A percentile compares a stretch with the other conserved stretches of the same genome.
These are phyloP conservation scores for Drosophila sechellia DNA, from an alignment of 1,140 invertebrate genomes.

Conservation along the genomic window DNA sequence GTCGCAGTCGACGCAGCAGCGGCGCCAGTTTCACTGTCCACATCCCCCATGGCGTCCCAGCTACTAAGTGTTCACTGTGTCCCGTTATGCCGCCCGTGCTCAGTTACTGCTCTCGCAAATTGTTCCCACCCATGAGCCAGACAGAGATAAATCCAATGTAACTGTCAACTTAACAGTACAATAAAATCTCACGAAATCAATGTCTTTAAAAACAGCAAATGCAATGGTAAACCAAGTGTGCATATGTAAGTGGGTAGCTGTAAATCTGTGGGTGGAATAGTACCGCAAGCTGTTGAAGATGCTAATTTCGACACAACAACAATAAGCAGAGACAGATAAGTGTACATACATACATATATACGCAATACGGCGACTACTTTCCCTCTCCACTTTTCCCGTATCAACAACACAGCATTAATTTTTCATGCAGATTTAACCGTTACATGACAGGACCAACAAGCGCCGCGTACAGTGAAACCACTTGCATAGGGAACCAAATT, in stretches of 20 bases:
- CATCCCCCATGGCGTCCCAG: constrained; percentile 39
- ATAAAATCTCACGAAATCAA: neutral
- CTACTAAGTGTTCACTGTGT: constrained; percentile 22
- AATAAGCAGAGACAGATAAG: constrained; percentile 6
- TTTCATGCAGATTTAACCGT: constrained; percentile 62
- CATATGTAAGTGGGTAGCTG: neutral
- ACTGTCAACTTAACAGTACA: neutral
- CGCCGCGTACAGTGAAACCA: constrained; percentile 11
- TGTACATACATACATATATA: too few relatives aligned
- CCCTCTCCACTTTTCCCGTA: constrained; percentile 19
- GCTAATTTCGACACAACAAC: constrained; percentile 31
- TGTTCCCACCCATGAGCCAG: neutral
- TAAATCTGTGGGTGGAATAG: constrained; percentile 10
- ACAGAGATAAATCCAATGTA: constrained; percentile 2
- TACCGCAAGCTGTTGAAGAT: neutral
- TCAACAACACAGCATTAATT: constrained; percentile 60
- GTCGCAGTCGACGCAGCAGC: constrained; percentile 22
- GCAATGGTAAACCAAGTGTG: constrained; percentile 8
- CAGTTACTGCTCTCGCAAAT: neutral
- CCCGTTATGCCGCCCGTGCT: neutral
- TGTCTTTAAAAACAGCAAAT: neutral
- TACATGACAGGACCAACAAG: constrained; percentile 53
- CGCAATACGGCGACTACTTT: neutral
- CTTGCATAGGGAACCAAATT: too few relatives aligned
- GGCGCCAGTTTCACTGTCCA: constrained; percentile 29